Base-by-base conservation (phyloP, 2,113 vertebrate genomes). In the Takifugu flavidus region DNA sequence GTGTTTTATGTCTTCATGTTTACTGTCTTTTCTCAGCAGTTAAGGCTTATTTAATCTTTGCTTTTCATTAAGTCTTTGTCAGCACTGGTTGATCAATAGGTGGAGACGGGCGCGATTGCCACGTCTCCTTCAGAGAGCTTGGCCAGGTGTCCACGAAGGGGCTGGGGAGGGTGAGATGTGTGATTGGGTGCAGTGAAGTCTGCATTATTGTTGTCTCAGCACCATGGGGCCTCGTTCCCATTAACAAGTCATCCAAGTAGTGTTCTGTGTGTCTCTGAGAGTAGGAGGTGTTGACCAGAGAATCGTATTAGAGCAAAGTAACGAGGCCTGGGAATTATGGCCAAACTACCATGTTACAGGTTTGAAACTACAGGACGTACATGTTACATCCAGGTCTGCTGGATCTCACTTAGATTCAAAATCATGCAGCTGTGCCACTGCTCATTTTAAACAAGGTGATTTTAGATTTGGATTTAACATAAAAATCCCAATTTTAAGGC, bases 51-150 rank as follows among this genome's bases (percentile, higher is more conserved):
- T 49, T 65, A 49, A 75, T 57, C 72, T 63, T 60, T 66, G 44
- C 63, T 75, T 83, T 81, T 77, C 73, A 85, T 87, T 78, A 84
- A 77, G 64, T 79, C 26, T 62, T 25, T 57, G 72, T 82, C 67
- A 74, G 64, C 39, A 25, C 15, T 28, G 72, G 56, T 68, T 64
- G 69, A 76, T 85, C 75, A 79, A 67, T 86, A 53, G 49, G 57
- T 50, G 31, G 51, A 74, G 54, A 56, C 59, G 50, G 28, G 28
- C 3, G 67, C 34, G 74, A 55, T 67, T 49, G 62, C 59, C 61
- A 53, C 15, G 54, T 2, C 61, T 42, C 46, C 50, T 54, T 5
- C 49, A 55, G 42, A 67, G 59, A 55, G 64, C 52, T 42, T 34
- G 68, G 54, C 27, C 43, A 27, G 54, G n/a, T 53, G 57, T 49